These are phyloP conservation scores for Buphagus erythrorhynchus DNA, from an alignment of 2,797 vertebrate species.

Conservation along the genomic window DNA sequence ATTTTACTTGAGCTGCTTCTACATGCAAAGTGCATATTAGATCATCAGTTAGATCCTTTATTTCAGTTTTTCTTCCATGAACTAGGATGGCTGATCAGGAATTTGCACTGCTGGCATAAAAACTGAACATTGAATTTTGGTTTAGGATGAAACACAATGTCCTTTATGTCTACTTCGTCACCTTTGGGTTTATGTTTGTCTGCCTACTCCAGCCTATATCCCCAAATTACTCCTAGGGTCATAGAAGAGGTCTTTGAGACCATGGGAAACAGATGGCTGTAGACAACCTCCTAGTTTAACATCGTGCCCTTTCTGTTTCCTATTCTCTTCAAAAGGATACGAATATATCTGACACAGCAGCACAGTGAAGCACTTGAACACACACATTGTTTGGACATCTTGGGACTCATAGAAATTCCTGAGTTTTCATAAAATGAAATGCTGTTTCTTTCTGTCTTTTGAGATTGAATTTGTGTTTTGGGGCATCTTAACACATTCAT, in stretches of 20 bases:
- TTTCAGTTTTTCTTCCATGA: not conserved
- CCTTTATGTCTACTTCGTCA: not conserved
- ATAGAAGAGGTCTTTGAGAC: not conserved
- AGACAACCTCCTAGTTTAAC: not conserved
- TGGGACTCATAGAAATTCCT: not conserved
- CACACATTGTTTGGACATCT: not conserved
- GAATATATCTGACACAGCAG: not conserved
- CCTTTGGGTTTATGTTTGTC: not conserved
- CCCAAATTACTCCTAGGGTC: not conserved
- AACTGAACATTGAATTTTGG: not conserved
- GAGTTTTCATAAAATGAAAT: not conserved
- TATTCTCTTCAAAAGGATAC: not conserved
- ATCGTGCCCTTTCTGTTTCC: not conserved
- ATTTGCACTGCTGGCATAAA: not conserved
- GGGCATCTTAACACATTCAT: not conserved
- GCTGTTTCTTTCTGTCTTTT: not conserved
- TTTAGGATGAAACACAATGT: not conserved
- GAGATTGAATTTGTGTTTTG: not conserved
- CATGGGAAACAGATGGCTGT: not conserved
- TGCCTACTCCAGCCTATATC: not conserved
- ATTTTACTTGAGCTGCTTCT: not conserved
- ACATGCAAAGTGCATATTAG: not conserved
- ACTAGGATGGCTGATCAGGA: not conserved
- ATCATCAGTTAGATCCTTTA: accelerated
- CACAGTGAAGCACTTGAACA: not conserved